Base-by-base conservation (phyloP, 2,113 vertebrate species). In the Pandion haliaetus region DNA sequence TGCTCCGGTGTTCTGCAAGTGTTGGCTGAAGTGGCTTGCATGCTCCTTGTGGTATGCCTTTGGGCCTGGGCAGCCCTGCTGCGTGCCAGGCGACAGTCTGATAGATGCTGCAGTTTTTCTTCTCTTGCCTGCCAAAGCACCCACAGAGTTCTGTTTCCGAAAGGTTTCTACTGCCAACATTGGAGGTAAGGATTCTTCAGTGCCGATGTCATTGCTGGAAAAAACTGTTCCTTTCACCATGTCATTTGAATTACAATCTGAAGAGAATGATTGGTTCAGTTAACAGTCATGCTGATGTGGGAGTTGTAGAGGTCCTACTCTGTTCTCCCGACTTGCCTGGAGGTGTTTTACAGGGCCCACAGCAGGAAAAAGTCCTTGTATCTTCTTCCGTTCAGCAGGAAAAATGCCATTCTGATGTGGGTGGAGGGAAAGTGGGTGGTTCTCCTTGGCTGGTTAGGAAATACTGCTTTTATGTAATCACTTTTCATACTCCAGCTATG, bases 391-490 rank as follows among this genome's bases (percentile, higher is more conserved):
- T 88, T 57, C 31, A 69, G 57, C 61, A 72, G 66, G 61, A 80
- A 76, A 94, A 93, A 31, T 50, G 70, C 84, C 14, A 3, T 91
- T 93, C 17, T 66, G 61, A 3, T 29, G 85, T 80, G 92, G 92
- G 94, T 84, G 83, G 86, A 93, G 89, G 57, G 47, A 58, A 63
- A 55, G 91, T 82, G 91, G 91, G 95, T 93, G 84, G 90, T 91
- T 96, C 92, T 93, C 66, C 78, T 85, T 63, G 70, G 21, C 87
- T 70, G 45, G 52, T 94, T 93, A 83, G 87, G 93, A 96, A 94
- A 88, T 42, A 49, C 45, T 90, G 92, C 76, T 69, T 95, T 95
- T 94, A 93, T 90, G 44, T 94, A 96, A 96, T 86, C 54, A 5
- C 49, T 65, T 21, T 31, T 73, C 45, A 62, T 50, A 31, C 54